Percentiles rank a stretch among this genome's conserved stretches.
Conservation (phyloP, 1,140 invertebrate species). For the Aphelenchoides avenae region DNA sequence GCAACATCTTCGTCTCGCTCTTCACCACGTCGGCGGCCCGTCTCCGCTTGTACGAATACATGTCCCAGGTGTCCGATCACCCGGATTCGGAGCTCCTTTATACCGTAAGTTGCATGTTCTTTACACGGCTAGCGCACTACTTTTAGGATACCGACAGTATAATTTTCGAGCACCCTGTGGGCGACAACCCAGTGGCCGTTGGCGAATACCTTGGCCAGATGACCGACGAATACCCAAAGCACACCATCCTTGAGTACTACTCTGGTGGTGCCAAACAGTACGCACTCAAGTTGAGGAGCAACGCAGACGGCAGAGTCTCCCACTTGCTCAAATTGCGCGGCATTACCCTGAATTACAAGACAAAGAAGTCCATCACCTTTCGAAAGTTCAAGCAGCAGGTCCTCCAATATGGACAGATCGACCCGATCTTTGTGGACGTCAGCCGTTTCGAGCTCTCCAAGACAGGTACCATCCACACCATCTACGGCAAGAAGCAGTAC, state of each 20-base stretch:
- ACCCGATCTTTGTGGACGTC: too few species aligned
- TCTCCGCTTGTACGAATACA: too few species aligned
- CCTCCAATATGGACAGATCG: not conserved
- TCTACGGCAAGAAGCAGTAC: too few species aligned
- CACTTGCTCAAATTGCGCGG: not conserved
- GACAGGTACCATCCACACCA: too few species aligned
- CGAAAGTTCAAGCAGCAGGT: conserved; percentile 2
- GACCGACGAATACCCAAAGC: not conserved
- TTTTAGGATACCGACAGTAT: conserved; percentile 7
- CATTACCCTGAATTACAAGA: not conserved
- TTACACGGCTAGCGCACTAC: too few species aligned
- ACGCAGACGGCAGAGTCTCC: not conserved
- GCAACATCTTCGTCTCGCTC: too few species aligned
- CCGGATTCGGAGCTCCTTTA: too few species aligned
- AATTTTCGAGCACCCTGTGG: not conserved
- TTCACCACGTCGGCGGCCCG: too few species aligned
- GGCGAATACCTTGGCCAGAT: conserved; percentile 5
- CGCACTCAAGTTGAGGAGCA: conserved; percentile 1
- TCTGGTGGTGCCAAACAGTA: not conserved
- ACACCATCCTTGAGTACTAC: not conserved
- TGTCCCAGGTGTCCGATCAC: too few species aligned
- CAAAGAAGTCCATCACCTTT: not conserved
- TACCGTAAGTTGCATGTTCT: too few species aligned
- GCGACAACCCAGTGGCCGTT: not conserved
- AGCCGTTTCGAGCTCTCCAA: too few species aligned